Conservation (phyloP, 1,140 invertebrate genomes). For the Zaprionus capensis region DNA sequence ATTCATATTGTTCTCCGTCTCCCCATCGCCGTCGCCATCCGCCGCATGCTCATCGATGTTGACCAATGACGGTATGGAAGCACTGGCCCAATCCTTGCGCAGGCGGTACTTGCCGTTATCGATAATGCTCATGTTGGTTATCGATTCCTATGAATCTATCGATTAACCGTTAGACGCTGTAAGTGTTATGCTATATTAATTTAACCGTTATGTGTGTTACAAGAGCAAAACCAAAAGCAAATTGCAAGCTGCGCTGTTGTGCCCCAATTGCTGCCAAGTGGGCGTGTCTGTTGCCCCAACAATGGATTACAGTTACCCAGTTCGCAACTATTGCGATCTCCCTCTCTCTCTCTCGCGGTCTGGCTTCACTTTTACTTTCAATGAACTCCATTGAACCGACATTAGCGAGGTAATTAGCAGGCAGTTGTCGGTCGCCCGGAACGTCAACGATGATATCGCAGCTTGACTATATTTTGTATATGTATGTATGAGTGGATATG, state of each 20-base stretch:
- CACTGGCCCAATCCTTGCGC: constrained; percentile 84
- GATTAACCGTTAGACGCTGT: constrained; percentile 53
- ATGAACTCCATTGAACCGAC: constrained; percentile 81
- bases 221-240: background rate
- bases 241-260: constrained; percentile 53
- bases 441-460: constrained; percentile 58
- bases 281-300: constrained; percentile 15
- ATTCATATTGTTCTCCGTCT: constrained; percentile 55
- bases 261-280: constrained; percentile 48
- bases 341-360: constrained; percentile 1
- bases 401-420: constrained; percentile 78
- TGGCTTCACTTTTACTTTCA: constrained; percentile 76
- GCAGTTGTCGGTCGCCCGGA: constrained; percentile 71
- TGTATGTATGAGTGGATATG: background rate
- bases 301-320: constrained; percentile 6
- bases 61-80: constrained; percentile 84
- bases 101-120: constrained; percentile 81
- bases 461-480: constrained; percentile 39
- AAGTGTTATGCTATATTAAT: constrained; percentile 55
- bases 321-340: constrained; percentile 6
- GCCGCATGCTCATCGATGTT: constrained; percentile 82
- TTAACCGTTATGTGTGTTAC: constrained; percentile 35
- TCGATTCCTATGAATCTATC: constrained; percentile 14
- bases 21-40: constrained; percentile 54
- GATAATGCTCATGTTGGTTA: constrained; percentile 72